These are phyloP conservation scores for Andricus quercusramuli DNA, from an alignment of 2,888 invertebrate species.

Conservation along the genomic window DNA sequence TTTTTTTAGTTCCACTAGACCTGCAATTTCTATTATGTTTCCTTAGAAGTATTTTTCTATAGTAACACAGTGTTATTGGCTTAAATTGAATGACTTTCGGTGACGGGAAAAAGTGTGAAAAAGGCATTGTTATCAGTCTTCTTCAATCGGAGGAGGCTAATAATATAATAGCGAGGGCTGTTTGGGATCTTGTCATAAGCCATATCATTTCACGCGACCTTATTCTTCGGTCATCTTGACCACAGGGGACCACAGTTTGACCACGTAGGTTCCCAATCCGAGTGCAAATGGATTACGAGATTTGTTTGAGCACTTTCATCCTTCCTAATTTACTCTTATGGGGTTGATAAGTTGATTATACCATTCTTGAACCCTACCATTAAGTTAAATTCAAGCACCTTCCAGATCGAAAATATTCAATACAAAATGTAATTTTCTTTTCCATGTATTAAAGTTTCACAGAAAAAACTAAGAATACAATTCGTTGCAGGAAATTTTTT, in stretches of 20 bases:
- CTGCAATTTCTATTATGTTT: too few species aligned
- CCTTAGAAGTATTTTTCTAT: too few species aligned
- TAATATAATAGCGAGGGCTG: constrained; percentile 34
- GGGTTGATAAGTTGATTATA: constrained; percentile 2
- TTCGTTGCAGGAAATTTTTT: too few species aligned
- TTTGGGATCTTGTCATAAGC: constrained; percentile 52
- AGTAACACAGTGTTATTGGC: neutral
- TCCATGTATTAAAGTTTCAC: neutral
- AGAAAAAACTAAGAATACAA: too few species aligned
- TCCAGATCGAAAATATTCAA: neutral
- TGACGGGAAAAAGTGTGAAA: neutral
- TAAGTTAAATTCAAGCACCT: neutral
- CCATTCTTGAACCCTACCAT: neutral
- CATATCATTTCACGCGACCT: constrained; percentile 49
- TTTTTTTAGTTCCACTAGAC: too few species aligned
- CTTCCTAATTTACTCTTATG: constrained; percentile 18
- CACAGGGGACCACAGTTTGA: constrained; percentile 11
- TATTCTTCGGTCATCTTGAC: constrained; percentile 35
- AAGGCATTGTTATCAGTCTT: neutral
- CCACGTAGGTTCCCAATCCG: neutral
- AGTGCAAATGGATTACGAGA: constrained; percentile 23
- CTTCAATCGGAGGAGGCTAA: constrained; percentile 42
- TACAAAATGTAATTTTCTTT: neutral
- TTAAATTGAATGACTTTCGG: neutral
- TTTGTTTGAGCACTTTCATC: constrained; percentile 3